Base-by-base conservation (phyloP, 1,140 invertebrate genomes). In the Papilio helenus region DNA sequence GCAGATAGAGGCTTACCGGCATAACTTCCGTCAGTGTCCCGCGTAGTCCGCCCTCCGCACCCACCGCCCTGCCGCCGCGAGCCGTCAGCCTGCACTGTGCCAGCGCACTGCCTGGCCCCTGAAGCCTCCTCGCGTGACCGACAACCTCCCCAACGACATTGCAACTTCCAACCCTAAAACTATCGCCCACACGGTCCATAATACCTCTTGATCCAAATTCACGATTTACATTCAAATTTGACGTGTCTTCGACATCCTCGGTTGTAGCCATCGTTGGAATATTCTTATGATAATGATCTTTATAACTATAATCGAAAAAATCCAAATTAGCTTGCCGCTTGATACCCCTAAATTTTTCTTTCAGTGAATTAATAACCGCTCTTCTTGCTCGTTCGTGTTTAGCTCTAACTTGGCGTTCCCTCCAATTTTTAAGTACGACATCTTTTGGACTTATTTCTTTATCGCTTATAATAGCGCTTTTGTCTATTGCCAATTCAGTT, bases 241-340 rank as follows among this genome's bases (percentile, higher is more conserved):
- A 92, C 90, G 89, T 90, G 86, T 89, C 91, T 91, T 92, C 89
- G 86, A 87, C 88, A 89, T 93, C 89, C 89, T 90, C 91, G 90
- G 83, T 89, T 86, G 88, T 89, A 83, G 87, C 88, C 84, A 88
- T 89, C 80, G 83, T 79, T 34, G 86, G 82, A 76, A 86, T 83
- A 85, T 84, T 85, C 86, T 84, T 86, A 82, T 80, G 72, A 89
- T 83, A 86, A 84, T 80, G 85, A 83, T 85, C 87, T 87, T 85
- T 92, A 90, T 84, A 83, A 39, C 65, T 74, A 84, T 82, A 72
- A 46, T 65, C 18, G 80, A 79, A 84, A 89, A 84, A 80, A 72
- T 81, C 58, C 55, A 84, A 73, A 84, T 88, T 89, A 10, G 51
- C 46, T 44, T 81, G 76, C 16, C 72, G 61, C 80, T 76, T 10